phyloP scores from a whole-genome alignment of 2,888 invertebrate species.

The Encarsia formosa region DNA sequence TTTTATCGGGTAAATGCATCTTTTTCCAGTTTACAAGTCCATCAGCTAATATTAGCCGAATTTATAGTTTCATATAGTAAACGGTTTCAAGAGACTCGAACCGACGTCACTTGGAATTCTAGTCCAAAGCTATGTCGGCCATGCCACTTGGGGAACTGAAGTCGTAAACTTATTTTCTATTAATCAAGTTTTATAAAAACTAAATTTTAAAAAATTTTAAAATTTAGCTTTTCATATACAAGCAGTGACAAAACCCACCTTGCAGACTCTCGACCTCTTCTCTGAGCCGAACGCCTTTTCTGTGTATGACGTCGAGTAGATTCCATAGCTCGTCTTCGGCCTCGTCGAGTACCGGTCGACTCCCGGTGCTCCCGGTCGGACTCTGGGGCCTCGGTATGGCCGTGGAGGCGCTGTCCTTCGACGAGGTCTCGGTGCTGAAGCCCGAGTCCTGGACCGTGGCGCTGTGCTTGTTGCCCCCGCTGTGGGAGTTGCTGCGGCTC shows the following conservation, averaged over 20 bases:
- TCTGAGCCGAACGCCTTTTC: conserved; percentile 67
- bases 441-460: conserved; percentile 77
- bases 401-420: conserved; percentile 70
- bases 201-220: no score
- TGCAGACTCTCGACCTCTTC: conserved; percentile 69
- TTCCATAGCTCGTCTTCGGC: conserved; percentile 82
- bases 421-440: conserved; percentile 84
- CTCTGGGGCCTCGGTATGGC: conserved; percentile 50
- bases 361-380: conserved; percentile 34
- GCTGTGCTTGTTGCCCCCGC: conserved; percentile 60
- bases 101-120: no score
- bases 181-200: no score
- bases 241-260: conserved; percentile 39
- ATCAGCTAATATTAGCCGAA: no score
- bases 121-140: no score
- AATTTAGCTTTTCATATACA: no score
- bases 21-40: no score
- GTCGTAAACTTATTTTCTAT: no score
- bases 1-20: no score
- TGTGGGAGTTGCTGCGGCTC: conserved; percentile 64
- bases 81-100: no score
- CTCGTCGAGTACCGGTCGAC: conserved; percentile 48
- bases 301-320: conserved; percentile 79
- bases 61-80: no score
- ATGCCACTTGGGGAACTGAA: no score